phyloP scores from a whole-genome alignment of 2,888 invertebrate species.

The Brachyptera risi region DNA sequence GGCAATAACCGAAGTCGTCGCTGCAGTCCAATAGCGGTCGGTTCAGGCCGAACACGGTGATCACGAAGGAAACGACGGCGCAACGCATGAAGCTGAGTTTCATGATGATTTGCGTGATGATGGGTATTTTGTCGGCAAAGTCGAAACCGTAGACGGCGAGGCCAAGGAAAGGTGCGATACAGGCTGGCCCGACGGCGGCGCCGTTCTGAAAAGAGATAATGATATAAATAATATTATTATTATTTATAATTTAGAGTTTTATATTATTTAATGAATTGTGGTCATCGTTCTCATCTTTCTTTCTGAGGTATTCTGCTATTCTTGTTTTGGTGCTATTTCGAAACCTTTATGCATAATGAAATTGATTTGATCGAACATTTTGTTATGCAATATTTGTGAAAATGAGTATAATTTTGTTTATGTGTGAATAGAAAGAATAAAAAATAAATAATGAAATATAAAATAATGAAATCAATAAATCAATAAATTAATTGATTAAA shows the following conservation, averaged over 20 bases:
- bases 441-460: too few species aligned
- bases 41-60: slow-evolving; percentile 60
- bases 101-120: slow-evolving; percentile 58
- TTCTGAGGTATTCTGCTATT: too few species aligned
- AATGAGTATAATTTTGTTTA: too few species aligned
- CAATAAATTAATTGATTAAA: too few species aligned
- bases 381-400: too few species aligned
- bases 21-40: slow-evolving; percentile 54
- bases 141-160: slow-evolving; percentile 66
- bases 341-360: too few species aligned
- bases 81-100: slow-evolving; percentile 63
- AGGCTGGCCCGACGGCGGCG: slow-evolving; percentile 60
- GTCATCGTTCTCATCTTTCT: too few species aligned
- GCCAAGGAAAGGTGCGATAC: slow-evolving; percentile 63
- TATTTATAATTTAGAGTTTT: not conserved
- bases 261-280: too few species aligned
- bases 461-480: too few species aligned
- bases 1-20: slow-evolving; percentile 54
- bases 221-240: not conserved
- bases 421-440: too few species aligned
- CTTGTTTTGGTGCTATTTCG: too few species aligned
- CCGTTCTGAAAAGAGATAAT: slow-evolving; percentile 55
- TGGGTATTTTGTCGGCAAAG: slow-evolving; percentile 60
- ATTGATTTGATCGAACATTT: too few species aligned
- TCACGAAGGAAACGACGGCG: slow-evolving; percentile 58